A percentile compares a stretch with the other conserved stretches of the same genome.
Conservation (phyloP, 2,888 invertebrate genomes). For the Alentia gelatinosa region DNA sequence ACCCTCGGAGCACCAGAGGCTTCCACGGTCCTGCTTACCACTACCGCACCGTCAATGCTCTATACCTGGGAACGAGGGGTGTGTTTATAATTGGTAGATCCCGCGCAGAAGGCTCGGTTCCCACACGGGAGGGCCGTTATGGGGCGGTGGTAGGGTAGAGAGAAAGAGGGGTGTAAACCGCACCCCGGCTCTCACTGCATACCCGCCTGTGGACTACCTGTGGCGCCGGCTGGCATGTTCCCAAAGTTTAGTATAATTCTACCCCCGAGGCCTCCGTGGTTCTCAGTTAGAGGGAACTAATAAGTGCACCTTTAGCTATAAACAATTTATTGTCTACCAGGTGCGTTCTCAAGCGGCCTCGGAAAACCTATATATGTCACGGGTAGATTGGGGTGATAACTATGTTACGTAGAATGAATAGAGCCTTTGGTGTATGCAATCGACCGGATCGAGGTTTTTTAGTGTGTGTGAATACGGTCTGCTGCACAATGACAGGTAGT, state of each 20-base stretch:
- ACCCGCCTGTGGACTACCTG: not conserved
- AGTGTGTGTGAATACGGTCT: no score
- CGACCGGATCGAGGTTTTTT: no score
- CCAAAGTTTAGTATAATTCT: slow-evolving; percentile 12
- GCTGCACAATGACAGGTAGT: no score
- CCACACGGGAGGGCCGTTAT: not conserved
- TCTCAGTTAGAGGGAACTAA: not conserved
- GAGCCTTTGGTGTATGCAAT: no score
- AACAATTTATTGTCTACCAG: not conserved
- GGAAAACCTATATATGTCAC: no score
- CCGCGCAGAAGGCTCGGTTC: not conserved
- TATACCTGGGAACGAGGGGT: not conserved
- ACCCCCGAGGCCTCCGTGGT: not conserved
- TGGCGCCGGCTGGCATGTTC: not conserved
- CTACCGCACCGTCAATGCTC: not conserved
- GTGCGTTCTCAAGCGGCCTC: no score
- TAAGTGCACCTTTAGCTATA: not conserved
- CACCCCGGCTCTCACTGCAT: not conserved
- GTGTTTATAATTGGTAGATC: slow-evolving; percentile 34
- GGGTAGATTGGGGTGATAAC: no score
- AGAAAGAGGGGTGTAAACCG: not conserved
- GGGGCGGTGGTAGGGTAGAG: not conserved
- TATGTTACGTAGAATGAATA: no score
- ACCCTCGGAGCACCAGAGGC: not conserved
- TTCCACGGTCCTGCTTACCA: no score